Evolutionary conservation across 1,140 invertebrate genomes (phyloP), one percentile per base, ranked within the genome.

Genomic region (Heliconius hermathena): DNA sequence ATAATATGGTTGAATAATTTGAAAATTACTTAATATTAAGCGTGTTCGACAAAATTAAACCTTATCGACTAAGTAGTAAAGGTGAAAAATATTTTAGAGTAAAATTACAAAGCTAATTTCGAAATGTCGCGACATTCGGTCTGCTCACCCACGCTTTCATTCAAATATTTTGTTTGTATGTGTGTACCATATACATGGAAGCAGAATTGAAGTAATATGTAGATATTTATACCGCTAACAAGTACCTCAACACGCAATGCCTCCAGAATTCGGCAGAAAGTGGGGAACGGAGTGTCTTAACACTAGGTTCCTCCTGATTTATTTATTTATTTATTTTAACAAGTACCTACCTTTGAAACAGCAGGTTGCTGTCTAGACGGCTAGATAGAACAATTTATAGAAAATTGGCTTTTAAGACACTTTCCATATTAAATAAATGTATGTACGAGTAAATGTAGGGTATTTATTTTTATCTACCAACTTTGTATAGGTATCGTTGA

Each of bases 141-240:
- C 87, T 90, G 89, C 87, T 84, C 85, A 88, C 91, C 90, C 90
- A 91, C 91, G 90, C 90, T 74, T 74, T 77, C 83, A 84, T 87
- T 87, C 83, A 87, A 85, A 86, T 86, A 83, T 85, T 81, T 82
- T 83, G 73, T 81, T 80, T 85, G 81, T 84, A 83, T 85, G 84
- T 84, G 78, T 83, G 85, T 57, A 74, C 76, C 18, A 73, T 75
- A 66, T n/a, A 41, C 36, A 29, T 76, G 70, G 38, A 76, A 71
- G 46, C 8, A 75, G 74, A 66, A 60, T 75, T 20, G 33, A 75
- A 66, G 13, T n/a, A 36, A 41, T 75, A 75, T 29, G 29, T 66
- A 18, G 38, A 66, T 66, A 41, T 60, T 57, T 57, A 46, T 49
- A 60, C 52, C 38, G 20, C 20, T 26, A 57, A 22, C 60, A 75